phyloP scores from a whole-genome alignment of 2,113 vertebrate species.

The Dasyprocta punctata region DNA sequence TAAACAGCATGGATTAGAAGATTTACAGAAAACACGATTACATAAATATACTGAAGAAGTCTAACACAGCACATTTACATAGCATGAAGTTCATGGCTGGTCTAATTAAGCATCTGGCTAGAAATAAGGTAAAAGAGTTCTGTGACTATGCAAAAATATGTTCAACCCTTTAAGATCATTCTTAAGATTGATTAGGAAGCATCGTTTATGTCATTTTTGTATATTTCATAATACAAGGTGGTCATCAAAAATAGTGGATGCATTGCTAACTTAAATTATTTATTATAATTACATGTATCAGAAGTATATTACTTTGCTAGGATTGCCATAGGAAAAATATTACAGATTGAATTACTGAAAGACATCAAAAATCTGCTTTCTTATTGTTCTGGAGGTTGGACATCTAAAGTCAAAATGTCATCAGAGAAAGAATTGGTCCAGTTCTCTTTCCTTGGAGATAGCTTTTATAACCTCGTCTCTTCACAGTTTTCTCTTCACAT shows the following conservation, averaged over 20 bases:
- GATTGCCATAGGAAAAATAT: neutral
- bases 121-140: conserved; percentile 51
- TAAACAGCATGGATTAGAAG: conserved; percentile 59
- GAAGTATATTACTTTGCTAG: neutral
- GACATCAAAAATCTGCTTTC: neutral
- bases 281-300: neutral
- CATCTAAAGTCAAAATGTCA: too few species aligned
- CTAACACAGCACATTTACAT: conserved; percentile 47
- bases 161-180: neutral
- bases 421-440: neutral
- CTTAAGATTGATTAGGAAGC: neutral
- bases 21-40: conserved; percentile 50
- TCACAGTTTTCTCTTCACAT: neutral
- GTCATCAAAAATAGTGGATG: neutral
- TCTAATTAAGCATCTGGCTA: conserved; percentile 61
- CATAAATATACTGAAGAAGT: conserved; percentile 48
- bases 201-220: conserved; percentile 29
- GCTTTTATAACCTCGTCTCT: neutral
- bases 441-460: neutral
- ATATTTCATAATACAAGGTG: neutral
- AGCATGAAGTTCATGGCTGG: conserved; percentile 53
- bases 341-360: neutral
- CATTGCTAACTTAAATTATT: neutral
- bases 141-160: conserved; percentile 34
- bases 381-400: neutral